These are phyloP conservation scores for Caenorhabditis latens DNA, from an alignment of 1,140 invertebrate species.

Conservation along the genomic window DNA sequence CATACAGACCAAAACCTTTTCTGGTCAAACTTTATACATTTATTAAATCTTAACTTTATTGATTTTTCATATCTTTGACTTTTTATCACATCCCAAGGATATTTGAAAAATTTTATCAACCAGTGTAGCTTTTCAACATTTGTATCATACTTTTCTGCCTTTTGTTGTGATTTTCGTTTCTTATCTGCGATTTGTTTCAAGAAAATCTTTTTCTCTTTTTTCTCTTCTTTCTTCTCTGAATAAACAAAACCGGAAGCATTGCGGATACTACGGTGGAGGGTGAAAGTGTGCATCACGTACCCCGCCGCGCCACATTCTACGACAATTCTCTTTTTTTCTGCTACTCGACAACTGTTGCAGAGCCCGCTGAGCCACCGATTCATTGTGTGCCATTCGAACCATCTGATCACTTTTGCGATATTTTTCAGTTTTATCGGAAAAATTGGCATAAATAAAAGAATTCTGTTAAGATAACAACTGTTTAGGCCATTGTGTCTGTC, in stretches of 20 bases:
- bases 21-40: not conserved
- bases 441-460: not conserved
- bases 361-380: conserved; percentile 10
- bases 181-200: not conserved
- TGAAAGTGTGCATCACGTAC: conserved; percentile 47
- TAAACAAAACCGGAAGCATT: not conserved
- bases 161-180: not conserved
- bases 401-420: not conserved
- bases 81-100: not conserved
- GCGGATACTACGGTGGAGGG: conserved; percentile 29
- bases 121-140: not conserved
- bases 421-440: conserved; percentile 21
- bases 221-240: not conserved
- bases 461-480: not conserved
- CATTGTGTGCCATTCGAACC: conserved; percentile 31
- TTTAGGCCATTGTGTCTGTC: not conserved
- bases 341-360: conserved; percentile 47
- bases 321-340: conserved; percentile 20
- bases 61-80: conserved; percentile 5
- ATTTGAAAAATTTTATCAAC: not conserved
- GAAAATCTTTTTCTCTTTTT: not conserved
- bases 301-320: conserved; percentile 28
- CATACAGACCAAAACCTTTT: not conserved
- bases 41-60: not conserved
- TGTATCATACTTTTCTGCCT: conserved; percentile 32